A percentile compares a stretch with the other conserved stretches of the same genome.
Evolutionary conservation across 1,140 invertebrate genomes (phyloP).

Genomic region (Eufriesea mexicana): DNA sequence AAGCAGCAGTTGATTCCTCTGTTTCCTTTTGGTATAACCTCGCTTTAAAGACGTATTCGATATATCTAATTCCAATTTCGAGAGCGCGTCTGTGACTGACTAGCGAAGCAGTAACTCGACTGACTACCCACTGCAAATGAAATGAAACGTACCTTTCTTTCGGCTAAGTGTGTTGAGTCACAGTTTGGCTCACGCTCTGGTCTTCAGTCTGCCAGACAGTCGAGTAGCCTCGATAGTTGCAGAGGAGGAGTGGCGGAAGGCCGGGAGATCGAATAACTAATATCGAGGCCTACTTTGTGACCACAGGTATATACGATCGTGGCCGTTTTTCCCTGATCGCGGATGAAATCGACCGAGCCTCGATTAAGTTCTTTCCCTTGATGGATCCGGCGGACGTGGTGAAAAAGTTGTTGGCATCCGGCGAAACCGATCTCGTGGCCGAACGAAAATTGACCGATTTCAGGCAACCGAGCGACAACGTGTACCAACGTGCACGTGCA

Average conservation of each 20-base stretch:
- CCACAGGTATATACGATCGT: conserved; percentile 21
- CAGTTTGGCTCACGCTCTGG: no score
- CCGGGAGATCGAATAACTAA: neutral
- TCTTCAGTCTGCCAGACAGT: no score
- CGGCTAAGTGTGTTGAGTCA: no score
- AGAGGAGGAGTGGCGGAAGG: neutral
- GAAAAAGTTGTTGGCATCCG: conserved; percentile 52
- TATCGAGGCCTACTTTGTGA: conserved; percentile 8
- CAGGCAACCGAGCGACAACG: conserved; percentile 41
- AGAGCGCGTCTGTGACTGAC: no score
- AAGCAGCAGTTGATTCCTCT: no score
- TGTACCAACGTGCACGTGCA: conserved; percentile 55
- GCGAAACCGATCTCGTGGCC: conserved; percentile 22
- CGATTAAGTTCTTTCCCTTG: conserved; percentile 24
- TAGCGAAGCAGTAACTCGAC: no score
- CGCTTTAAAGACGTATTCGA: no score
- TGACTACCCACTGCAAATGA: no score
- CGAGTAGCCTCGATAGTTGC: no score
- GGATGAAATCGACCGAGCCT: conserved; percentile 24
- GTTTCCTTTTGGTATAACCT: no score
- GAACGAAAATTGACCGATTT: conserved; percentile 49
- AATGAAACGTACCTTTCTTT: no score
- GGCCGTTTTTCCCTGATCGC: conserved; percentile 18
- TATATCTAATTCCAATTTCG: no score
- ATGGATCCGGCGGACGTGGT: neutral